Conservation (phyloP, 2,888 invertebrate genomes). For the Morpho achilles region DNA sequence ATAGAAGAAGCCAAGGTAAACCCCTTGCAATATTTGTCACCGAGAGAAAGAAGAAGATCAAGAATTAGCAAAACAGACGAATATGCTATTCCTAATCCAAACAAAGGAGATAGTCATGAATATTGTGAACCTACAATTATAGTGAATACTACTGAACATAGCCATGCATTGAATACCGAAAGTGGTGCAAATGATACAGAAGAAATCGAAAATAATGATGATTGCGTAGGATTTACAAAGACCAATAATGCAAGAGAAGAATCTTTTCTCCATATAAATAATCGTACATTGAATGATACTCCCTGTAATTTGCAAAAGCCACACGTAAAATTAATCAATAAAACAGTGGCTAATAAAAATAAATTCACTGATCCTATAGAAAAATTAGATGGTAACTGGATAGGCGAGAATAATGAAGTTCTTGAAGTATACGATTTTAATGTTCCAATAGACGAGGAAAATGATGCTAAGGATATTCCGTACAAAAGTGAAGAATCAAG, state of each 20-base stretch:
- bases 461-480: conserved; percentile 7
- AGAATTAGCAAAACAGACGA: conserved; percentile 11
- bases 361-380: conserved; percentile 39
- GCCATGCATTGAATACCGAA: neutral
- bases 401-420: conserved; percentile 31
- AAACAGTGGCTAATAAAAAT: conserved; percentile 17
- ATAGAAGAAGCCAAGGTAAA: conserved; percentile 23
- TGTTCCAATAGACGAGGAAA: conserved; percentile 30
- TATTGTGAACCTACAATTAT: conserved; percentile 6
- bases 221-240: neutral
- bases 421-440: conserved; percentile 17
- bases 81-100: conserved; percentile 10
- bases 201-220: neutral
- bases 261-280: neutral
- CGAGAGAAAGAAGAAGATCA: conserved; percentile 45
- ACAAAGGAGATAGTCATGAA: conserved; percentile 5
- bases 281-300: neutral
- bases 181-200: neutral
- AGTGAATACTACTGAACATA: neutral
- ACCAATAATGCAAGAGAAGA: neutral
- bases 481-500: neutral
- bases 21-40: conserved; percentile 39
- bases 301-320: conserved; percentile 24
- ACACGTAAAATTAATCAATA: conserved; percentile 27
- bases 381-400: conserved; percentile 42